Conservation (phyloP, 1,140 invertebrate species). For the Trachelipus rathkii region DNA sequence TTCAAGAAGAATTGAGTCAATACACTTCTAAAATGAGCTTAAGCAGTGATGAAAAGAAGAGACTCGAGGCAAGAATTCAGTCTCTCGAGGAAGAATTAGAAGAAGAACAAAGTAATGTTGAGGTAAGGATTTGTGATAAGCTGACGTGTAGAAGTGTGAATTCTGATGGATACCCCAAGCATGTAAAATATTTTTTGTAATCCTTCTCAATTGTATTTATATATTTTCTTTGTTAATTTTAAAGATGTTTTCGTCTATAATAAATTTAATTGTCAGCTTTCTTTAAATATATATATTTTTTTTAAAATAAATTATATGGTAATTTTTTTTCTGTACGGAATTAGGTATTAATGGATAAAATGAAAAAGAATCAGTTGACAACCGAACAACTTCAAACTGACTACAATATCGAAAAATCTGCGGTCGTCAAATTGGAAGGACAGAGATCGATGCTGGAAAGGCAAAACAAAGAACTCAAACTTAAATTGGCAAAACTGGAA, state of each 20-base stretch:
- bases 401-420: constrained; percentile 78
- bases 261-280: too few species aligned
- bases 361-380: constrained; percentile 72
- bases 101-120: constrained; percentile 83
- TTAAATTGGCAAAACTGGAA: constrained; percentile 89
- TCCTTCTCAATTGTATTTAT: too few species aligned
- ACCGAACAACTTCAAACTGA: constrained; percentile 81
- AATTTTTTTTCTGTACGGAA: constrained; percentile 5
- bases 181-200: too few species aligned
- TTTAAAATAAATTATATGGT: too few species aligned
- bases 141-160: not conserved
- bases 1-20: constrained; percentile 78
- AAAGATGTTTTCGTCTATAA: too few species aligned
- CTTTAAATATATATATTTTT: too few species aligned
- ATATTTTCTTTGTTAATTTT: too few species aligned
- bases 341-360: constrained; percentile 81
- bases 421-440: constrained; percentile 86
- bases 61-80: constrained; percentile 88
- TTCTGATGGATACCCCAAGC: not conserved
- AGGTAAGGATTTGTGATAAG: too few species aligned
- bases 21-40: constrained; percentile 57
- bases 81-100: constrained; percentile 94
- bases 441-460: constrained; percentile 78
- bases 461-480: constrained; percentile 74
- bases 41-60: constrained; percentile 89